Evolutionary conservation across 2,888 invertebrate genomes (phyloP).

Genomic region (Capitulum mitella): DNA sequence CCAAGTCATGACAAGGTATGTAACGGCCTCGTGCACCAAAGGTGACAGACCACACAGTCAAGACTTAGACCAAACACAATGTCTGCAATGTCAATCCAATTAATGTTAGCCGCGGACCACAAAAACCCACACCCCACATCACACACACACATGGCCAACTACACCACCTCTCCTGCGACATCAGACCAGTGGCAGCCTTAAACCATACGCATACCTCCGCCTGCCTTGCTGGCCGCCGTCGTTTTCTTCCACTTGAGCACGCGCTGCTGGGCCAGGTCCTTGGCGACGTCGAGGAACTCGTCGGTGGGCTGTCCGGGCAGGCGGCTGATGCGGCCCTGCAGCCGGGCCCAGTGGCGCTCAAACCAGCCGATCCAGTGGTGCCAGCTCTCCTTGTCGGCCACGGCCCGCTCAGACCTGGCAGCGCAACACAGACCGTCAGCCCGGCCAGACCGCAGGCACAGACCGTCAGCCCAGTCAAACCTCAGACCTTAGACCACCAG

Average conservation of each 20-base stretch:
- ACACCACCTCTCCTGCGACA: neutral
- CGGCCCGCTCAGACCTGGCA: neutral
- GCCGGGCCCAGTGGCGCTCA: neutral
- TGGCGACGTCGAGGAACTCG: slow-evolving; percentile 1
- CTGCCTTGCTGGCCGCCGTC: neutral
- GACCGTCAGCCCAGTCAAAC: no score
- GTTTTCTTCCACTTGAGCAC: neutral
- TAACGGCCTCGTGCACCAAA: no score
- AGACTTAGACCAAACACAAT: no score
- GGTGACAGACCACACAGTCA: no score
- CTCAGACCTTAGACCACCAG: no score
- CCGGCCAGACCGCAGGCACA: no score
- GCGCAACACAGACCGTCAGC: slow-evolving; percentile 20
- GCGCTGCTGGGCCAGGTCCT: neutral
- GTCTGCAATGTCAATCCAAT: no score
- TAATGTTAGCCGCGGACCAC: no score
- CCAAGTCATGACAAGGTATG: no score
- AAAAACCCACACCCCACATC: no score
- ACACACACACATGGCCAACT: neutral
- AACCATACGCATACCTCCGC: neutral
- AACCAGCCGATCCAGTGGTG: slow-evolving; percentile 7
- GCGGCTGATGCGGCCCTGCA: neutral
- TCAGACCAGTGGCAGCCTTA: neutral
- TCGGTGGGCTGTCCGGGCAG: slow-evolving; percentile 23
- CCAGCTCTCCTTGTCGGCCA: neutral